These are phyloP conservation scores for Zaprionus lachaisei DNA, from an alignment of 1,140 invertebrate species.

Conservation along the genomic window DNA sequence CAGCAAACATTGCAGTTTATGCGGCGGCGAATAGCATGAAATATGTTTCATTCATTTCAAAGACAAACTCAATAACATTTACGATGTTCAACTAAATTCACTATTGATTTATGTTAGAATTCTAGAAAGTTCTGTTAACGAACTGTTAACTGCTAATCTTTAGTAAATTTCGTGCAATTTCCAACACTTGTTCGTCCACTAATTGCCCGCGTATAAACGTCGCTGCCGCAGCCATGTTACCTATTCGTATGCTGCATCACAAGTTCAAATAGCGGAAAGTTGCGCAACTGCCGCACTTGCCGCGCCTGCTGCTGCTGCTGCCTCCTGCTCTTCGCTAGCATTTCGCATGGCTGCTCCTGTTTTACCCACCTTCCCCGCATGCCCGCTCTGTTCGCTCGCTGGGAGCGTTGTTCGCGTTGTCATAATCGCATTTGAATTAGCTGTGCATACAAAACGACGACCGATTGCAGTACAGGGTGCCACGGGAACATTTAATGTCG, in stretches of 20 bases:
- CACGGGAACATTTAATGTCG: background rate
- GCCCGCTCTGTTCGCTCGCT: constrained; percentile 9
- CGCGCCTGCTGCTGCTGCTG: background rate
- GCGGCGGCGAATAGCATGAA: constrained; percentile 1
- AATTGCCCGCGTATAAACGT: constrained; percentile 48
- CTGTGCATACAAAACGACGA: constrained; percentile 69
- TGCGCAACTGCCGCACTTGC: constrained; percentile 41
- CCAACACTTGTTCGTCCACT: constrained; percentile 4
- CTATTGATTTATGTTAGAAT: too few species aligned
- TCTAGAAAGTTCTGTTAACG: background rate
- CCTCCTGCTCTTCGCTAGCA: constrained; percentile 11
- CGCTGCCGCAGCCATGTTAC: constrained; percentile 49
- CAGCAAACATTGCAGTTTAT: constrained; percentile 36
- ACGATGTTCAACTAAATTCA: too few species aligned
- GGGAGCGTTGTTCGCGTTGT: constrained; percentile 70
- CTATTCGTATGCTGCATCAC: constrained; percentile 59
- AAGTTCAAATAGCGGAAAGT: constrained; percentile 81
- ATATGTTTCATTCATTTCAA: background rate
- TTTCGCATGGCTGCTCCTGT: constrained; percentile 18
- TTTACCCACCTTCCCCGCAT: background rate
- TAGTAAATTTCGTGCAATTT: background rate
- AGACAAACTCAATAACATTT: too few species aligned
- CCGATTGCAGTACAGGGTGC: constrained; percentile 57
- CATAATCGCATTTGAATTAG: constrained; percentile 83
- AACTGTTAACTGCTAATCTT: background rate